Base-by-base conservation (phyloP, 2,113 vertebrate genomes). In the Psilopsiagon aurifrons region DNA sequence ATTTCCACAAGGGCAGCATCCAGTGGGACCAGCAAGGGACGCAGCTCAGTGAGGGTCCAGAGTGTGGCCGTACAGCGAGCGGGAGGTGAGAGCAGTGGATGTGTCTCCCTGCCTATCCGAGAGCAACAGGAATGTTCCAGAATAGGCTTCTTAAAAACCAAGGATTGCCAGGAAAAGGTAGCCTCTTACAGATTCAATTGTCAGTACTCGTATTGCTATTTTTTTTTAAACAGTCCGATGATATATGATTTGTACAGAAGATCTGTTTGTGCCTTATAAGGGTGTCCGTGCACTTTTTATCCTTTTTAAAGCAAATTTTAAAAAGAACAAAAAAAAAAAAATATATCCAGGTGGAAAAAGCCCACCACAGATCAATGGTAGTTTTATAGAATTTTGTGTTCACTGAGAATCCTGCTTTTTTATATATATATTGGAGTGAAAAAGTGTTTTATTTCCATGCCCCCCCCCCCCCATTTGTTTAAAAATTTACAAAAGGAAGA, bases 211-310 rank as follows among this genome's bases (percentile, higher is more conserved):
- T 97, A 94, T 94, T 93, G 35, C 86, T 88, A 88, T 97, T 94
- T 94, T 95, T 96, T 96, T 93, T 97, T 96, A 96, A 96, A 64
- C 83, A 94, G 92, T 73, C 88, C 11, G 35, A 95, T 86, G 85
- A 93, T 83, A 68, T 55, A 95, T 84, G 88, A 97, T 97, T 96
- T 96, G 97, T 98, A 97, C 90, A 97, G 97, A 96, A 97, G 89
- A 98, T 98, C 97, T 98, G 98, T 98, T 98, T 97, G 98, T 98
- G 98, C 98, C 98, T 98, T 98, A 98, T 96, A 95, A 97, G 98
- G 97, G 97, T 97, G 98, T 98, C 97, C 96, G 98, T 98, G 98
- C 98, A 98, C 98, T 98, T 98, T 98, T 98, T 98, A 97, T 96
- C 98, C 97, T 98, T 98, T 98, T 97, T 96, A 96, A 97, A 98